Evolutionary conservation across 2,113 vertebrate species (phyloP), one percentile per base, ranked within the genome.

Genomic region (Tylochromis polylepis): DNA sequence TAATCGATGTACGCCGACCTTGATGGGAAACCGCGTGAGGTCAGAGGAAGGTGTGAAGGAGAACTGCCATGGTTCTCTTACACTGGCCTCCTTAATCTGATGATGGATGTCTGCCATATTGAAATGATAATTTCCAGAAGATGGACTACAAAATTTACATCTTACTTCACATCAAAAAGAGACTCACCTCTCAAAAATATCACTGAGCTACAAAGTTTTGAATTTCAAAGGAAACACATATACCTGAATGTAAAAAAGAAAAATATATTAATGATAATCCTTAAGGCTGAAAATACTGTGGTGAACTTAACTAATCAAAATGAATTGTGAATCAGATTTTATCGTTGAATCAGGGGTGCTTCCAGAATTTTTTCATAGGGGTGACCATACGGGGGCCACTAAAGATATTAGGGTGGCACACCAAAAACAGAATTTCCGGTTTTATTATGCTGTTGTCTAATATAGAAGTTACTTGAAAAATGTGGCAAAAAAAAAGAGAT

Each of bases 401-500:
- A 59, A 59, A 59, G 31, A 59, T 59, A 59, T 59, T 18, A 8
- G 15, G 29, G 57, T 59, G 57, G 4, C 59, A 6, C 59, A 34
- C 0, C 0, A 62, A 34, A 62, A 6, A 29, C 2, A 34, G 0
- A 62, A 36, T 34, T 62, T 36, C 59, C 59, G 7, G 29, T 62
- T 62, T 36, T 11, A 62, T 36, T 11, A 62, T 0, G 59, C 5
- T 34, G 16, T 20, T 34, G 5, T 20, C 34, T 34, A 34, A 7
- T 34, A 60, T 29, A 36, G 0, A 0, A 20, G 29, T 36, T 62
- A 62, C 29, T 62, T 20, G 16, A 2, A 62, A 62, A 34, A 62
- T 62, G 3, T 62, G 59, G 29, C 29, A 60, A 60, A 31, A 60
- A 60, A 34, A 34, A 34, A 60, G 59, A 60, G 58, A 60, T 3